Conservation (phyloP, 2,113 vertebrate species). For the Chaetodon auriga region DNA sequence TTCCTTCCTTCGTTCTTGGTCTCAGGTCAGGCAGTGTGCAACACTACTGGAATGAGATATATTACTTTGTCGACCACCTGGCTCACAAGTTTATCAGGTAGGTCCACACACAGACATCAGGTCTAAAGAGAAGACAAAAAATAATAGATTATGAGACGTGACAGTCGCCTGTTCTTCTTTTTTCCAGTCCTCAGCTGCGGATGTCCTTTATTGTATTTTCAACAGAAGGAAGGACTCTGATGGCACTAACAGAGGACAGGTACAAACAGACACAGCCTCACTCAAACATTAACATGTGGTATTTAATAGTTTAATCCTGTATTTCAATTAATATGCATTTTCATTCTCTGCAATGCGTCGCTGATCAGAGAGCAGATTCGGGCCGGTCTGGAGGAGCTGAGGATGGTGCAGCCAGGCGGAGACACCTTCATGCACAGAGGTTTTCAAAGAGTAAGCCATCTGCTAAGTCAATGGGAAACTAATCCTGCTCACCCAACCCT, state of each 20-base stretch:
- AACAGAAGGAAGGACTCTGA: conserved; percentile 90
- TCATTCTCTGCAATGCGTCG: not conserved
- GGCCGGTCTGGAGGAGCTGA: conserved; percentile 92
- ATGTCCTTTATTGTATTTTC: conserved; percentile 99
- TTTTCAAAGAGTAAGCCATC: conserved; percentile 89
- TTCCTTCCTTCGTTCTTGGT: not conserved
- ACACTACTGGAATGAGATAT: conserved; percentile 98
- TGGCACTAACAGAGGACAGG: conserved; percentile 97
- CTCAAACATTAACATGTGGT: not conserved
- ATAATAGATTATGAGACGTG: not conserved
- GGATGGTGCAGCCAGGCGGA: conserved; percentile 93
- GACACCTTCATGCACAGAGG: conserved; percentile 97
- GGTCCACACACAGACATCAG: conserved; percentile 1
- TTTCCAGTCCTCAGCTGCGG: conserved; percentile 92
- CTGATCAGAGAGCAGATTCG: conserved; percentile 91
- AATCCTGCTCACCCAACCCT: conserved; percentile 6
- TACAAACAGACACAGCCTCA: conserved; percentile 64
- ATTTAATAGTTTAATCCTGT: too few relatives aligned
- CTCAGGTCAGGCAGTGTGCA: conserved; percentile 95
- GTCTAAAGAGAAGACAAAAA: not conserved
- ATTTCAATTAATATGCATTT: not conserved
- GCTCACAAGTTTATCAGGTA: conserved; percentile 97
- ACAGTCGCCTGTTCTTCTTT: not conserved
- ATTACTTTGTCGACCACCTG: conserved; percentile 96
- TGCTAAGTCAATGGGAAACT: conserved; percentile 34